A percentile compares a stretch with the other conserved stretches of the same genome.
These are phyloP conservation scores for Serilophus lunatus DNA, from an alignment of 2,113 vertebrate genomes.

Conservation along the genomic window DNA sequence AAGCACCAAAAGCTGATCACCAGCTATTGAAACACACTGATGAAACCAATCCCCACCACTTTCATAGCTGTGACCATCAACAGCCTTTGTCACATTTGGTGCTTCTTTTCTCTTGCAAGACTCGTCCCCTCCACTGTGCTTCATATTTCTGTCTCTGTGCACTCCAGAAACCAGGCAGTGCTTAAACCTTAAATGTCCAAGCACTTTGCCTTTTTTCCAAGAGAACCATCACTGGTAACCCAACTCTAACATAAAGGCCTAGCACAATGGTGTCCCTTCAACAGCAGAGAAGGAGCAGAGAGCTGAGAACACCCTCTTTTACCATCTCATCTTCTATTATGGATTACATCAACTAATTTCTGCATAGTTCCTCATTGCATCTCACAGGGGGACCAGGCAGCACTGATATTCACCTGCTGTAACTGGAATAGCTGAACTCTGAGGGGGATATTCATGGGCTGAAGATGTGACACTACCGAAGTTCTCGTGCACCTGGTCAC, in stretches of 20 bases:
- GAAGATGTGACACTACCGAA: not conserved
- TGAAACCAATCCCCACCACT: not conserved
- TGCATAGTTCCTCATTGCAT: not conserved
- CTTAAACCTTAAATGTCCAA: not conserved
- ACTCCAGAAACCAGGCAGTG: not conserved
- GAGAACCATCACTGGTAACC: not conserved
- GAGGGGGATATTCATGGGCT: not conserved
- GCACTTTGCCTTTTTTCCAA: not conserved
- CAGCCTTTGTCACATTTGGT: not conserved
- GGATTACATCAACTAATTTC: not conserved
- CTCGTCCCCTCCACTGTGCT: not conserved
- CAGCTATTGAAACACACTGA: not conserved
- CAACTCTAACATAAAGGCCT: not conserved
- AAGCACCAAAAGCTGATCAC: not conserved
- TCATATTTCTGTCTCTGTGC: not conserved
- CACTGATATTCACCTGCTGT: not conserved
- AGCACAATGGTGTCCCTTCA: not conserved
- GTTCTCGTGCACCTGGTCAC: not conserved
- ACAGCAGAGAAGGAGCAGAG: not conserved
- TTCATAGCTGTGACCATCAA: fast-evolving
- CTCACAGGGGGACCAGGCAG: not conserved
- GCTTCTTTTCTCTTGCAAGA: not conserved
- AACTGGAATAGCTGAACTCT: not conserved
- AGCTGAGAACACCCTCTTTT: not conserved
- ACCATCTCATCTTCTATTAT: not conserved